Evolutionary conservation across 1,140 invertebrate genomes (phyloP).

Genomic region (Adelges cooleyi): DNA sequence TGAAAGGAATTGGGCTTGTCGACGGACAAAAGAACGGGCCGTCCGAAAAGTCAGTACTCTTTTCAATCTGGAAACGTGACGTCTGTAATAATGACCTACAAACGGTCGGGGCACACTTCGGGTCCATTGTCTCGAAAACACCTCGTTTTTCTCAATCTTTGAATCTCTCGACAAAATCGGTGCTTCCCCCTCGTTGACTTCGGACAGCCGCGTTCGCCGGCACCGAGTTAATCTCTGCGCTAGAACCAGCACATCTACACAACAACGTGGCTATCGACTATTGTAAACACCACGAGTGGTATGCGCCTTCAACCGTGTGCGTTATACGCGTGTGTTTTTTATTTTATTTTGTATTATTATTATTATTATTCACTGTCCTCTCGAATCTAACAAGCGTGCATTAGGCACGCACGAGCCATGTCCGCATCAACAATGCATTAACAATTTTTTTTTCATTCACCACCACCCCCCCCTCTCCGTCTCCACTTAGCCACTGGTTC

Average conservation of each 20-base stretch:
- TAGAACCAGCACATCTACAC: too few relatives aligned
- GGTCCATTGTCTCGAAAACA: slow-evolving; percentile 6
- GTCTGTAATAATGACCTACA: slow-evolving; percentile 17
- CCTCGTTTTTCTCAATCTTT: slow-evolving; percentile 7
- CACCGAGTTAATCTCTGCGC: too few relatives aligned
- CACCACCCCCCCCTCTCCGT: too few relatives aligned
- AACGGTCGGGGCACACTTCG: slow-evolving; percentile 6
- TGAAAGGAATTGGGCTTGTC: background rate
- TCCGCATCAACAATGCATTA: background rate
- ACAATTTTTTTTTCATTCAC: background rate
- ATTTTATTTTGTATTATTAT: too few relatives aligned
- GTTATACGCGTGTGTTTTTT: background rate
- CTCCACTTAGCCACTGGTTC: too few relatives aligned
- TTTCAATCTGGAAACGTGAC: slow-evolving; percentile 25
- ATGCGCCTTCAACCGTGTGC: slow-evolving; percentile 1
- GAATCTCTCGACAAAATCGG: slow-evolving; percentile 2
- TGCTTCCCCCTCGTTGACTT: too few relatives aligned
- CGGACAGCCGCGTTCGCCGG: too few relatives aligned
- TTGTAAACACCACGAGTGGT: slow-evolving; percentile 15
- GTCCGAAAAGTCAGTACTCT: background rate
- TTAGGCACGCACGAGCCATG: slow-evolving; percentile 25
- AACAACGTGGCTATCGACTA: slow-evolving; percentile 1
- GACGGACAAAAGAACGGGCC: slow-evolving; percentile 6
- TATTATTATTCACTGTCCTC: background rate
- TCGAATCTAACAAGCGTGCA: slow-evolving; percentile 3